Percentiles rank a stretch among this genome's conserved stretches.
These are phyloP conservation scores for Setipinna tenuifilis DNA, from an alignment of 2,797 vertebrate species.

Conservation along the genomic window DNA sequence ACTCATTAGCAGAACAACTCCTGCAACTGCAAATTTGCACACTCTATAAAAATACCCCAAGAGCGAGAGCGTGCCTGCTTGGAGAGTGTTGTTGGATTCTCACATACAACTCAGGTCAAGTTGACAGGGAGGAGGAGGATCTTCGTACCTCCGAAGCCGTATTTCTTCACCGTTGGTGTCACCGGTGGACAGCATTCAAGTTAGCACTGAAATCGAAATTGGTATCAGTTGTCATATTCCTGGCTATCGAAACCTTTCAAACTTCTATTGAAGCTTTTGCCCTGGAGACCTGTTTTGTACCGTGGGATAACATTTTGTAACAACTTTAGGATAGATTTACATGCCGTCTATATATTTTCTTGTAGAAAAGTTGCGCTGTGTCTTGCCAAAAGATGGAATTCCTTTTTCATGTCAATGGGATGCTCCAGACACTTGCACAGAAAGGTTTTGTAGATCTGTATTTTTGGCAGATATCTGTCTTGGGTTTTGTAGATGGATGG, in stretches of 20 bases:
- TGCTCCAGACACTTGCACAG: neutral
- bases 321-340: constrained; percentile 16
- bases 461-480: neutral
- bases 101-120: neutral
- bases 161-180: neutral
- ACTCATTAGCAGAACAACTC: constrained; percentile 22
- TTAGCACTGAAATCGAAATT: neutral
- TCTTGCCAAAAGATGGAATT: constrained; percentile 18
- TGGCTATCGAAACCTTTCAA: neutral
- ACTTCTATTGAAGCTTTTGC: neutral
- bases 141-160: neutral
- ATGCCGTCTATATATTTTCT: neutral
- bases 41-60: constrained; percentile 22
- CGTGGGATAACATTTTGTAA: constrained; percentile 1
- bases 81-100: neutral
- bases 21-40: constrained; percentile 26
- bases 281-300: neutral
- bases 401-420: neutral
- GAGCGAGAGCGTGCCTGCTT: neutral
- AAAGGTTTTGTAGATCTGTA: neutral
- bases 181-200: neutral
- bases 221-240: neutral
- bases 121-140: neutral
- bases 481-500: neutral
- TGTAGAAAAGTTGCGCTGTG: neutral